Base-by-base conservation (phyloP, 2,888 invertebrate species). In the Caenorhabditis imperialis region DNA sequence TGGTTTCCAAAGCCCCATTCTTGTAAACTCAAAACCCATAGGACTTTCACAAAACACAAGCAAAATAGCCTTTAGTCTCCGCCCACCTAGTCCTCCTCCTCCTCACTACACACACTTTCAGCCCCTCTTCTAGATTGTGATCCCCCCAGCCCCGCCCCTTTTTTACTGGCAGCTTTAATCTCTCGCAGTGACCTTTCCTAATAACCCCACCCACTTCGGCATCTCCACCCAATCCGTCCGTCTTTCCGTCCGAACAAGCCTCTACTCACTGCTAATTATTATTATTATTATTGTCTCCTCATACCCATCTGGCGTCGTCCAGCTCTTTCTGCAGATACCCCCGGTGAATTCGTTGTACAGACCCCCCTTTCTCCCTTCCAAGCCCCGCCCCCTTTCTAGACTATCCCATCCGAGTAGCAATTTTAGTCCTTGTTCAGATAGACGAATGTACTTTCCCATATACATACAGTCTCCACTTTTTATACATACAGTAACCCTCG, bases 281-380 rank as follows among this genome's bases (percentile, higher is more conserved):
- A 12, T 40, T 37, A 44, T 27, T 44, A 27, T 65, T 45, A 42
- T 50, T 30, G 16, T 50, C 33, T 37, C 2, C 8, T 12, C 4
- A 7, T 23, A 18, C 23, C 44, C 23, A 4, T 20, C 63, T 54
- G 54, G 63, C 45, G 38, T 40, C 30, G 47, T 45, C 53, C 53
- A 53, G 38, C 30, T 54, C 47, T 16, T 62, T 44, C 60, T 48
- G 67, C 67, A 50, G 60, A 48, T 54, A 70, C 54, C 70, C 70
- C 70, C 70, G 61, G 70, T 61, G 61, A 61, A 20, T 35, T 61
- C 37, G 61, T 70, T 70, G 70, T 70, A 70, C 70, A 70, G 70
- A 70, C 61, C 70, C 70, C n/a, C 55, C 51, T 70, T 23, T 57
- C 33, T 40, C 40, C 55, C 61, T 20, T 54, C 35, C 18, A n/a